Conservation (phyloP, 2,888 invertebrate genomes). For the Athalia cordata region DNA sequence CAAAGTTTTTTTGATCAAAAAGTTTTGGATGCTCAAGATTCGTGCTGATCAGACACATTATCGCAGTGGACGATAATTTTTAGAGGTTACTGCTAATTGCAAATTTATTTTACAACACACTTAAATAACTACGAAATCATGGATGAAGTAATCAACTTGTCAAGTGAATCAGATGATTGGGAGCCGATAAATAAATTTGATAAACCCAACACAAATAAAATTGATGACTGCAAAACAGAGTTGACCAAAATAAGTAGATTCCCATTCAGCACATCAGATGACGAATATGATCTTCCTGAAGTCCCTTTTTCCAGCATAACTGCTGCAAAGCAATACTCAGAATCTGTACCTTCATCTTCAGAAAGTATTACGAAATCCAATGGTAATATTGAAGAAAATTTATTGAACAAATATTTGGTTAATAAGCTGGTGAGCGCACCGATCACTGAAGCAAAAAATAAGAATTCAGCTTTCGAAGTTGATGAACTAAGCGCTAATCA, state of each 20-base stretch:
- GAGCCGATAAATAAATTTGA: background rate
- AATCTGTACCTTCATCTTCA: background rate
- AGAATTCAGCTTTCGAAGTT: background rate
- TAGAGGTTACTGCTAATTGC: too few relatives aligned
- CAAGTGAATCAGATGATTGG: conserved; percentile 56
- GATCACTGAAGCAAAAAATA: conserved; percentile 9
- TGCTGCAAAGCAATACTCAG: background rate
- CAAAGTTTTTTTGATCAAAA: too few relatives aligned
- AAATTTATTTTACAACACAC: background rate
- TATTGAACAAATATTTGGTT: conserved; percentile 29
- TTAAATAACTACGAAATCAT: background rate
- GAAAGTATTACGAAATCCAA: background rate
- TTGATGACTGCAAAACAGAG: background rate
- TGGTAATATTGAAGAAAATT: conserved; percentile 29
- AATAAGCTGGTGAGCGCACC: conserved; percentile 6
- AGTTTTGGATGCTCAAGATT: too few relatives aligned
- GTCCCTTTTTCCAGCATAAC: conserved; percentile 49
- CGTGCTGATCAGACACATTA: too few relatives aligned
- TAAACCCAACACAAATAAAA: background rate
- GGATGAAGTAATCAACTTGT: conserved; percentile 29
- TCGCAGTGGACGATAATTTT: too few relatives aligned
- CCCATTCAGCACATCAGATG: background rate
- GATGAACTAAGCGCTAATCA: conserved; percentile 18
- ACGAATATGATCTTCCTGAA: conserved; percentile 54
- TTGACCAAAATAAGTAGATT: background rate